phyloP scores from a whole-genome alignment of 2,888 invertebrate species.

The Cistogaster globosa region DNA sequence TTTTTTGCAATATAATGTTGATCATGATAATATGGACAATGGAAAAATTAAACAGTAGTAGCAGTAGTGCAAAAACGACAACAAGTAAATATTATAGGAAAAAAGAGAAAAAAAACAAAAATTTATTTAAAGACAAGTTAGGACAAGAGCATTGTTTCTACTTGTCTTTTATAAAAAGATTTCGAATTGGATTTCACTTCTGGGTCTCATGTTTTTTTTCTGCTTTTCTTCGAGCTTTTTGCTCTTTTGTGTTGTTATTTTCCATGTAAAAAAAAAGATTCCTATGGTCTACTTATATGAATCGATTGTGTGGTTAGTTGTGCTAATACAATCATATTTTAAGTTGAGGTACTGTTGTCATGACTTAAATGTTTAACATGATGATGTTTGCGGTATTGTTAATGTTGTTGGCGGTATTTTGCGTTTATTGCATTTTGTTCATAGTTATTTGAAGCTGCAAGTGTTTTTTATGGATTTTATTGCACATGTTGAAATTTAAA shows the following conservation, averaged over 20 bases:
- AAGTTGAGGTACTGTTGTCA: slow-evolving; percentile 55
- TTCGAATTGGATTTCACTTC: slow-evolving; percentile 64
- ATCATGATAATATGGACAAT: slow-evolving; percentile 54
- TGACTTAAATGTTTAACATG: slow-evolving; percentile 56
- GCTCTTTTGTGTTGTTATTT: slow-evolving; percentile 27
- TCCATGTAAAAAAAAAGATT: slow-evolving; percentile 44
- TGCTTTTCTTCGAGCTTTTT: slow-evolving; percentile 1
- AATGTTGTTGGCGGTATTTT: slow-evolving; percentile 49
- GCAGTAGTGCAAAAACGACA: slow-evolving; percentile 38
- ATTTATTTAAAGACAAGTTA: slow-evolving; percentile 42
- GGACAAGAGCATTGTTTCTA: slow-evolving; percentile 58
- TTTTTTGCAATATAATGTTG: slow-evolving; percentile 52
- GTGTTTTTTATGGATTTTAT: slow-evolving; percentile 48
- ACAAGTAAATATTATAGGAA: slow-evolving; percentile 7
- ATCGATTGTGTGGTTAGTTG: not conserved
- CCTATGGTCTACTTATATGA: slow-evolving; percentile 30
- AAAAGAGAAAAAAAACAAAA: not conserved
- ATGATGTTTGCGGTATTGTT: slow-evolving; percentile 40
- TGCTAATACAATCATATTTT: not conserved
- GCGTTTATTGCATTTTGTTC: slow-evolving; percentile 25
- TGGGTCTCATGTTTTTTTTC: slow-evolving; percentile 37
- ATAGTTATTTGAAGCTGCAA: not conserved
- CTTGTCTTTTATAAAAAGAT: slow-evolving; percentile 66
- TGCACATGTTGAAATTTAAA: not conserved
- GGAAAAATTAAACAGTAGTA: slow-evolving; percentile 25